Evolutionary conservation across 2,797 vertebrate genomes (phyloP).

Genomic region (Dendrocincla fuliginosa): DNA sequence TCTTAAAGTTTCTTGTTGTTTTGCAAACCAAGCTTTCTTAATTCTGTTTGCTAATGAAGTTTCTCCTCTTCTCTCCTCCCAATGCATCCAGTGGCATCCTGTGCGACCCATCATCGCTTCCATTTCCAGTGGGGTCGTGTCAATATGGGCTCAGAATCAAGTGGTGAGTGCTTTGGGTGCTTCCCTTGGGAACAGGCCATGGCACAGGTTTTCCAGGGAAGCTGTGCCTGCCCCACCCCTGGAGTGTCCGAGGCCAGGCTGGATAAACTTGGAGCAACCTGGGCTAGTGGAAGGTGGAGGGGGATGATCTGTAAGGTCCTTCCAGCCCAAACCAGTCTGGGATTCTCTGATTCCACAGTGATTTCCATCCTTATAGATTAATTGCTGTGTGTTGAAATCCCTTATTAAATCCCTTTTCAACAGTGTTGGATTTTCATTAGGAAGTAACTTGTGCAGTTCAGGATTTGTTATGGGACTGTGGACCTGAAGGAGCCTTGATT

Average conservation of each 20-base stretch:
- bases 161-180: slow-evolving; percentile 81
- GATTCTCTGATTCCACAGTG: not conserved
- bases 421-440: not conserved
- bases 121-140: slow-evolving; percentile 97
- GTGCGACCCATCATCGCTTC: slow-evolving; percentile 96
- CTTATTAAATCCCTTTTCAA: not conserved
- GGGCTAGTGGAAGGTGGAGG: not conserved
- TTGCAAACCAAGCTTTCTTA: not conserved
- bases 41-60: not conserved
- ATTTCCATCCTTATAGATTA: not conserved
- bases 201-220: not conserved
- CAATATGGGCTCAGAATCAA: slow-evolving; percentile 99
- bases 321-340: not conserved
- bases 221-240: not conserved
- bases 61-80: not conserved
- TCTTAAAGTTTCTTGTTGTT: not conserved
- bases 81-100: slow-evolving; percentile 89
- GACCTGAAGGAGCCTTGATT: too few species aligned
- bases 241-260: not conserved
- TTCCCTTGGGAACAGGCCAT: not conserved
- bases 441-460: not conserved
- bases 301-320: not conserved
- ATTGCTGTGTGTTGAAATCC: not conserved
- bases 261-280: not conserved
- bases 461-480: not conserved